Evolutionary conservation across 2,797 vertebrate genomes (phyloP).

Genomic region (Alfaro cultratus): DNA sequence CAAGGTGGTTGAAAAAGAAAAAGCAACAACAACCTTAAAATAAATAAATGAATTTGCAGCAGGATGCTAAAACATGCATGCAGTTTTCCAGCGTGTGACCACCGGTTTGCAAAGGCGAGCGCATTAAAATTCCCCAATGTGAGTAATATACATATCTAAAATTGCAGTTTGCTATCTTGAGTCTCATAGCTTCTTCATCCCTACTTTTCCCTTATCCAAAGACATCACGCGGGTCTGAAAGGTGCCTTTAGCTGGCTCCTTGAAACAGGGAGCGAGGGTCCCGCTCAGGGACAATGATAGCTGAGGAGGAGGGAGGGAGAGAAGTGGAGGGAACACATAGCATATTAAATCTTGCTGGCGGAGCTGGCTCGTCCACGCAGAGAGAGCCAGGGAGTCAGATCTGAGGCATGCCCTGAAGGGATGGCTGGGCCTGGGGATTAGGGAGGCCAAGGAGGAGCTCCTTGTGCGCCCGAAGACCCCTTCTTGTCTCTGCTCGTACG

Average conservation of each 20-base stretch:
- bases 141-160: slow-evolving; percentile 68
- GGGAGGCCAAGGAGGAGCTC: slow-evolving; percentile 91
- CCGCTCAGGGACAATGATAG: slow-evolving; percentile 84
- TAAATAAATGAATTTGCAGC: slow-evolving; percentile 22
- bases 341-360: slow-evolving; percentile 97
- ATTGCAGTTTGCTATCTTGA: slow-evolving; percentile 59
- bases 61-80: slow-evolving; percentile 10
- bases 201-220: slow-evolving; percentile 66
- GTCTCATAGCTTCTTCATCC: slow-evolving; percentile 41
- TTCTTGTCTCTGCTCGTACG: slow-evolving; percentile 94
- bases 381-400: slow-evolving; percentile 87
- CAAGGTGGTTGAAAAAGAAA: slow-evolving; percentile 6
- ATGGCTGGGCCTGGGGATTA: slow-evolving; percentile 99
- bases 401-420: slow-evolving; percentile 99
- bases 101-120: slow-evolving; percentile 34
- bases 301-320: slow-evolving; percentile 83
- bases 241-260: slow-evolving; percentile 90
- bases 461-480: slow-evolving; percentile 88
- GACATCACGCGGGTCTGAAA: slow-evolving; percentile 81
- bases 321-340: slow-evolving; percentile 91
- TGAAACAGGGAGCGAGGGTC: slow-evolving; percentile 87
- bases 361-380: slow-evolving; percentile 78
- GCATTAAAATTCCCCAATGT: slow-evolving; percentile 46
- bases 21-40: slow-evolving; percentile 5
- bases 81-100: slow-evolving; percentile 15